phyloP scores from a whole-genome alignment of 2,797 vertebrate species.

The Nasua narica region DNA sequence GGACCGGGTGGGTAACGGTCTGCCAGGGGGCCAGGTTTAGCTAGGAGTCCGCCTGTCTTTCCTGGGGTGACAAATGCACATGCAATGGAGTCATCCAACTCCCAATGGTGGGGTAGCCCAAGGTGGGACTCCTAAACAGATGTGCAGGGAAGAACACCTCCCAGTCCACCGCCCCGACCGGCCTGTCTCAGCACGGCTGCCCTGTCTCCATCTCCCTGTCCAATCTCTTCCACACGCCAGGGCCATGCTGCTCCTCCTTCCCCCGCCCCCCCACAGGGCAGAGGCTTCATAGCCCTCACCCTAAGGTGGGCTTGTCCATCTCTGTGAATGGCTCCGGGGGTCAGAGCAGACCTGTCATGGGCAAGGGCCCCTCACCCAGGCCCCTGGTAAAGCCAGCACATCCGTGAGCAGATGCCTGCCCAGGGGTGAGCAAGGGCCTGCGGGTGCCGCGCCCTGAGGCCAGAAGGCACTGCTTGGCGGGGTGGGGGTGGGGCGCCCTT shows the following conservation, averaged over 20 bases:
- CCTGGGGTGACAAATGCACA: background rate
- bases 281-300: too few species aligned
- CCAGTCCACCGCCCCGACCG: fast-evolving
- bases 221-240: too few species aligned
- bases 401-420: background rate
- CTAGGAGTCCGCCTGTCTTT: background rate
- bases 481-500: too few species aligned
- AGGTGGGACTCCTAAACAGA: background rate
- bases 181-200: background rate
- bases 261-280: fast-evolving
- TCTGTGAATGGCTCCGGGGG: too few species aligned
- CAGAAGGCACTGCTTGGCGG: fast-evolving
- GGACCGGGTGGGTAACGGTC: fast-evolving
- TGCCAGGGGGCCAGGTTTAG: too few species aligned
- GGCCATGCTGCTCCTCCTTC: background rate
- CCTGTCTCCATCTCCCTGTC: too few species aligned
- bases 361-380: background rate
- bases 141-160: background rate
- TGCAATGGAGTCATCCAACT: background rate
- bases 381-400: background rate
- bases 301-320: background rate
- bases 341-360: background rate
- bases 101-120: fast-evolving
- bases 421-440: background rate
- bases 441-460: fast-evolving